A percentile compares a stretch with the other conserved stretches of the same genome.
phyloP scores from a whole-genome alignment of 2,113 vertebrate species.

The Daphoenositta chrysoptera region DNA sequence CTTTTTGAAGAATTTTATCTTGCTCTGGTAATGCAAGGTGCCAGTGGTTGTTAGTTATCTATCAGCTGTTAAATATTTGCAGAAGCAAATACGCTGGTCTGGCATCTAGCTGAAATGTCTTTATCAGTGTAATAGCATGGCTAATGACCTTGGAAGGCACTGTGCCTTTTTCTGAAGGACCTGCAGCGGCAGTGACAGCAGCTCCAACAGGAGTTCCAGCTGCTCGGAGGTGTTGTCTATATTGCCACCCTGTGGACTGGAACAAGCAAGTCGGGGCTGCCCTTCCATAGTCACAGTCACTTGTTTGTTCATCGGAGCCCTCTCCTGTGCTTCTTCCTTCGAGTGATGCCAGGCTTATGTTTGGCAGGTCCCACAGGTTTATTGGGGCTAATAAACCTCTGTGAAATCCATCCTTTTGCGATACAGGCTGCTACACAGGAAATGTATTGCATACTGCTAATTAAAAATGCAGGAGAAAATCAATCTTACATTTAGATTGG shows the following conservation, averaged over 20 bases:
- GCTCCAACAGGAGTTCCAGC: fast-evolving
- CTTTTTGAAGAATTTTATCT: background rate
- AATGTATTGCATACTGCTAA: background rate
- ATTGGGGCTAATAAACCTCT: background rate
- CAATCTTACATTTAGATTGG: background rate
- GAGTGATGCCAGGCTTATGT: background rate
- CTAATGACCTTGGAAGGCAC: background rate
- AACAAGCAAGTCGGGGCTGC: background rate
- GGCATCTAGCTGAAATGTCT: background rate
- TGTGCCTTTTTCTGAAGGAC: background rate
- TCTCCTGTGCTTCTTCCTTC: background rate
- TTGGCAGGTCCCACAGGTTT: background rate
- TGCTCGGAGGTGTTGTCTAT: background rate
- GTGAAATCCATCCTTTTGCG: fast-evolving
- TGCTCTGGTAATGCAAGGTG: background rate
- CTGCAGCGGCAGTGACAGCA: background rate
- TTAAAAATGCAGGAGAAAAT: background rate
- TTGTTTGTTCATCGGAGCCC: background rate
- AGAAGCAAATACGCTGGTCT: background rate
- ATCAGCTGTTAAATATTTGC: background rate
- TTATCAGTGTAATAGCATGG: background rate
- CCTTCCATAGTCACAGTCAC: fast-evolving
- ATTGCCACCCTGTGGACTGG: slow-evolving; percentile 51
- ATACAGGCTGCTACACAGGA: background rate
- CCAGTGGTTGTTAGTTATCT: background rate